Conservation (phyloP, 2,888 invertebrate genomes). For the Schrankia costaestrigalis region DNA sequence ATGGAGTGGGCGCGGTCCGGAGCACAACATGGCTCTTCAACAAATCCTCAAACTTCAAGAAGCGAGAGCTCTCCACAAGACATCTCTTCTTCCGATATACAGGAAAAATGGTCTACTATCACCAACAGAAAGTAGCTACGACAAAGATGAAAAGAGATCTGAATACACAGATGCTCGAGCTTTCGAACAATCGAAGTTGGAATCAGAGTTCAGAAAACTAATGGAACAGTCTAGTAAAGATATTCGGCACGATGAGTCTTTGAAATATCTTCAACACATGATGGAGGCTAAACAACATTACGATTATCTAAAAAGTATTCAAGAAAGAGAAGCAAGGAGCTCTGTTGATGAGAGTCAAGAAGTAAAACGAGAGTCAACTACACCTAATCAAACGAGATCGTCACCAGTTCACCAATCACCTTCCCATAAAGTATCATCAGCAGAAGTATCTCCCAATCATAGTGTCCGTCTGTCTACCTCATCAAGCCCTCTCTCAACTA, state of each 20-base stretch:
- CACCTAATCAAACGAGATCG: conserved; percentile 53
- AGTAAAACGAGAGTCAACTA: conserved; percentile 58
- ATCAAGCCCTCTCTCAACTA: conserved; percentile 69
- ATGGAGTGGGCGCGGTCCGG: conserved; percentile 94
- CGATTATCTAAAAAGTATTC: conserved; percentile 63
- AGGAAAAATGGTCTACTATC: conserved; percentile 73
- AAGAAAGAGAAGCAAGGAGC: conserved; percentile 57
- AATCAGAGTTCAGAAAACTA: conserved; percentile 78
- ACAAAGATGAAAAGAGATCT: conserved; percentile 48
- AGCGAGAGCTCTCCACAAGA: conserved; percentile 86
- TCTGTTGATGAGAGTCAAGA: conserved; percentile 40
- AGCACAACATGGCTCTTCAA: conserved; percentile 94
- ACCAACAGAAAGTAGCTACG: conserved; percentile 76
- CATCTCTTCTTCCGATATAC: conserved; percentile 75
- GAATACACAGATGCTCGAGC: conserved; percentile 66
- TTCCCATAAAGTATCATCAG: conserved; percentile 55
- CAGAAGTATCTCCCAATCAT: conserved; percentile 65
- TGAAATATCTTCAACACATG: conserved; percentile 71
- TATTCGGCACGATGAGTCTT: conserved; percentile 61
- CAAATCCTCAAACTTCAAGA: conserved; percentile 95
- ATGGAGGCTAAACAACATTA: conserved; percentile 71
- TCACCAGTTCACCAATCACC: conserved; percentile 58
- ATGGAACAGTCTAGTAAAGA: conserved; percentile 81
- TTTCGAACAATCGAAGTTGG: conserved; percentile 76
- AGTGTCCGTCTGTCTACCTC: conserved; percentile 69